Percentiles rank a stretch among this genome's conserved stretches.
Conservation (phyloP, 2,797 vertebrate genomes). For the Sternarchorhynchus goeldii region DNA sequence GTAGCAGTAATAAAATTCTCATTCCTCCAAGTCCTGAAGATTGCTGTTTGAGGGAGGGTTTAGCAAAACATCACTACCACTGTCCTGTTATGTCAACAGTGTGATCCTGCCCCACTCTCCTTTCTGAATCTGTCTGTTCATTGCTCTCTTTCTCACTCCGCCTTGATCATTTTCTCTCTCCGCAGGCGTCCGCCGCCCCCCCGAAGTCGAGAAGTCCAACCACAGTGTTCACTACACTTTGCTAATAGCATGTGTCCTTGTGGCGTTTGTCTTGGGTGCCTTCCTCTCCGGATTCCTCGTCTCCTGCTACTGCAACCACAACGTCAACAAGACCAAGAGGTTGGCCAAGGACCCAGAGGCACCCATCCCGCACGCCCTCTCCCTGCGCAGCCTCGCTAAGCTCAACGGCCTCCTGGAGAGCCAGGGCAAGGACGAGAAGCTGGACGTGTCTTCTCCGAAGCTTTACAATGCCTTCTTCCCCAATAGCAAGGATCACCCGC, state of each 20-base stretch:
- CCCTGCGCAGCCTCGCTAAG: conserved; percentile 86
- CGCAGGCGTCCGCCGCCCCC: conserved; percentile 79
- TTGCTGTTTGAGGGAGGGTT: background rate
- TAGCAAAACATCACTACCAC: conserved; percentile 8
- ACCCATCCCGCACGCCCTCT: conserved; percentile 83
- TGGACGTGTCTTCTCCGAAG: conserved; percentile 79
- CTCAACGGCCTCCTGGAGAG: conserved; percentile 84
- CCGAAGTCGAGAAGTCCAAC: conserved; percentile 76
- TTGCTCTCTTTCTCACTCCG: conserved; percentile 27
- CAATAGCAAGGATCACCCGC: conserved; percentile 73
- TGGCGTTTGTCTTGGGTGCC: conserved; percentile 87
- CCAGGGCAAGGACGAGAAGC: conserved; percentile 78
- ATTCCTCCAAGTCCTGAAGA: conserved; percentile 22
- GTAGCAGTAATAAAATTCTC: conserved; percentile 26
- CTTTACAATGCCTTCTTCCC: conserved; percentile 83
- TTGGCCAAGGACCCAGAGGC: conserved; percentile 83
- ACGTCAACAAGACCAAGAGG: conserved; percentile 77
- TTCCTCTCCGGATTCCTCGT: conserved; percentile 89
- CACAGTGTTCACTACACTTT: conserved; percentile 88
- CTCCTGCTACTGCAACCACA: conserved; percentile 88
- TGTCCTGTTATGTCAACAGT: background rate
- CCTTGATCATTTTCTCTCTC: conserved; percentile 25
- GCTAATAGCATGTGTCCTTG: conserved; percentile 86
- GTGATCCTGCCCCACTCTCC: conserved; percentile 20
- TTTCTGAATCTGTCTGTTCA: conserved; percentile 20